Conservation (phyloP, 1,140 invertebrate genomes). For the Gryon sp. region DNA sequence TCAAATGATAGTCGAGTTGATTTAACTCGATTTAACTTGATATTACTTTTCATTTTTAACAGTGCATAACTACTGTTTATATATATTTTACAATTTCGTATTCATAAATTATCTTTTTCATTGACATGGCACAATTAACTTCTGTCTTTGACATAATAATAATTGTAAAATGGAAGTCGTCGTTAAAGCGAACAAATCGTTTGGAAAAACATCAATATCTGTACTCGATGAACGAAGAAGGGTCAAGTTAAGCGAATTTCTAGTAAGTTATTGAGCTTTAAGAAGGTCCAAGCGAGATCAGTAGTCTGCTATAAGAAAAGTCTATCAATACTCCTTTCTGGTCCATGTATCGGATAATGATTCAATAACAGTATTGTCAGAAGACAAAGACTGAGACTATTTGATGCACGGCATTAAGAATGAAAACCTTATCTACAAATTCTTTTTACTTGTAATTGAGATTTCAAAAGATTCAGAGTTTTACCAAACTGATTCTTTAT, state of each 20-base stretch:
- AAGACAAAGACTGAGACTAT: slow-evolving; percentile 49
- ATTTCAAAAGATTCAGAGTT: slow-evolving; percentile 47
- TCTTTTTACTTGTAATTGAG: slow-evolving; percentile 37
- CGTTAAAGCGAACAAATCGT: slow-evolving; percentile 46
- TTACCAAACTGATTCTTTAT: no score
- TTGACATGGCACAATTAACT: no score
- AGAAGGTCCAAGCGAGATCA: slow-evolving; percentile 52
- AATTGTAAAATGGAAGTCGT: not conserved
- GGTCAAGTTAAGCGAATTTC: slow-evolving; percentile 54
- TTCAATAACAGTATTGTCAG: slow-evolving; percentile 58
- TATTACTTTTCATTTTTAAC: no score
- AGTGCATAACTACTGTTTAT: no score
- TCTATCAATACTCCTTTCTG: slow-evolving; percentile 48
- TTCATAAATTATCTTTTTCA: no score
- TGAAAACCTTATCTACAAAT: slow-evolving; percentile 56
- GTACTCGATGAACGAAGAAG: slow-evolving; percentile 13
- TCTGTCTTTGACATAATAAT: not conserved
- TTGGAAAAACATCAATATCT: slow-evolving; percentile 51
- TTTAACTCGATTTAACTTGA: no score
- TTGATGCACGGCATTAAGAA: slow-evolving; percentile 48
- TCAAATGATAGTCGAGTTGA: no score
- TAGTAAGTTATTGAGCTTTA: slow-evolving; percentile 59
- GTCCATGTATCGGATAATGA: slow-evolving; percentile 51
- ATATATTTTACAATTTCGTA: no score
- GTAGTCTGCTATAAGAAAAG: slow-evolving; percentile 44